Evolutionary conservation across 1,140 invertebrate genomes (phyloP).

Genomic region (Diorhabda carinulata): DNA sequence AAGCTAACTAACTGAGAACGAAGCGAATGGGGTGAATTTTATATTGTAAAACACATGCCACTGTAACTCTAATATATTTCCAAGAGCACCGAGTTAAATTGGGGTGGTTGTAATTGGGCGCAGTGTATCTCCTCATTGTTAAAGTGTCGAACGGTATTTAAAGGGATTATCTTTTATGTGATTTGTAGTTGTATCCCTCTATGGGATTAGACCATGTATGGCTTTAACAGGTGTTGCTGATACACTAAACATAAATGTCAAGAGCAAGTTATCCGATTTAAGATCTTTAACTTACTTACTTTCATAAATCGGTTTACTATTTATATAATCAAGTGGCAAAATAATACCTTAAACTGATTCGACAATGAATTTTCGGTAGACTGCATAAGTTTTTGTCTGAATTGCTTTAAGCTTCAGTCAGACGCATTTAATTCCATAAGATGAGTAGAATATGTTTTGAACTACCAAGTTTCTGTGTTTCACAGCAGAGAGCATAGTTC

Average conservation of each 20-base stretch:
- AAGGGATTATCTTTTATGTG: constrained; percentile 32
- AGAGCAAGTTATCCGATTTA: not conserved
- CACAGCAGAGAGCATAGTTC: too few relatives aligned
- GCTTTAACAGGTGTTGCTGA: not conserved
- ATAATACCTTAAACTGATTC: too few relatives aligned
- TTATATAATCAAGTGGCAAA: too few relatives aligned
- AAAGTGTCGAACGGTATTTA: constrained; percentile 33
- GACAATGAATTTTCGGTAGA: too few relatives aligned
- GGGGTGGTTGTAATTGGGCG: constrained; percentile 23
- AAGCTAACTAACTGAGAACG: too few relatives aligned
- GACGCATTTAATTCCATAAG: too few relatives aligned
- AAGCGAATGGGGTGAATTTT: not conserved
- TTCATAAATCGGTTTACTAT: too few relatives aligned
- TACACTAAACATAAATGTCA: not conserved
- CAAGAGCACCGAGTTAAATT: not conserved
- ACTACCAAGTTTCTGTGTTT: too few relatives aligned
- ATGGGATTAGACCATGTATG: constrained; percentile 16
- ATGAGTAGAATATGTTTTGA: too few relatives aligned
- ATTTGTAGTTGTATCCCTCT: constrained; percentile 28
- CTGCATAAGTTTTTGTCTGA: too few relatives aligned
- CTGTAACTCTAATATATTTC: not conserved
- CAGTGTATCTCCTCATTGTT: constrained; percentile 29
- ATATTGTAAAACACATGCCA: not conserved
- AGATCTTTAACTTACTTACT: too few relatives aligned
- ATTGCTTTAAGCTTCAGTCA: too few relatives aligned